Conservation (phyloP, 2,888 invertebrate species). For the Nomada flava region DNA sequence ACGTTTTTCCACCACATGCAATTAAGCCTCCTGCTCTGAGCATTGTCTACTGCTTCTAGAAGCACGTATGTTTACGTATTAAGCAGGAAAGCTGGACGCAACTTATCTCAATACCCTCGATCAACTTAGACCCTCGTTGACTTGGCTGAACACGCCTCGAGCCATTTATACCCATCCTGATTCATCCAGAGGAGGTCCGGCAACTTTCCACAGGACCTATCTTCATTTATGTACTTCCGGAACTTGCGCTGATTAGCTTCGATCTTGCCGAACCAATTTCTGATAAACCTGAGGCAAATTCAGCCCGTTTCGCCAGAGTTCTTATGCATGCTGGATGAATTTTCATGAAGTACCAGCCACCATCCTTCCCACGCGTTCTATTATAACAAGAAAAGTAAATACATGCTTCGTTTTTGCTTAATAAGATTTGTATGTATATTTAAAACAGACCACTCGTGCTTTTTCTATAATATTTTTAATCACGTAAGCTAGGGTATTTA, state of each 20-base stretch:
- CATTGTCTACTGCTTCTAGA: too few relatives aligned
- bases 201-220: constrained; percentile 12
- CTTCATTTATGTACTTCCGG: constrained; percentile 20
- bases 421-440: too few relatives aligned
- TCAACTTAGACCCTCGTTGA: constrained; percentile 44
- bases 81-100: not conserved
- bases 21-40: too few relatives aligned
- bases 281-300: constrained; percentile 29
- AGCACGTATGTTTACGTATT: constrained; percentile 40
- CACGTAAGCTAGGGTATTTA: too few relatives aligned
- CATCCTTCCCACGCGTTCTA: not conserved
- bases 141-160: constrained; percentile 35
- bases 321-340: not conserved
- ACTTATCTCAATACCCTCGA: constrained; percentile 35
- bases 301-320: not conserved
- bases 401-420: too few relatives aligned
- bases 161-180: constrained; percentile 12
- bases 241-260: constrained; percentile 46
- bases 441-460: too few relatives aligned
- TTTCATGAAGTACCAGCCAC: not conserved
- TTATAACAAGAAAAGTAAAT: too few relatives aligned
- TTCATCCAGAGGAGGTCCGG: constrained; percentile 13
- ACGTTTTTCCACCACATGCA: too few relatives aligned
- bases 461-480: too few relatives aligned
- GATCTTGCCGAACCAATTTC: constrained; percentile 29